Evolutionary conservation across 2,888 invertebrate genomes (phyloP).

Genomic region (Meta bourneti): DNA sequence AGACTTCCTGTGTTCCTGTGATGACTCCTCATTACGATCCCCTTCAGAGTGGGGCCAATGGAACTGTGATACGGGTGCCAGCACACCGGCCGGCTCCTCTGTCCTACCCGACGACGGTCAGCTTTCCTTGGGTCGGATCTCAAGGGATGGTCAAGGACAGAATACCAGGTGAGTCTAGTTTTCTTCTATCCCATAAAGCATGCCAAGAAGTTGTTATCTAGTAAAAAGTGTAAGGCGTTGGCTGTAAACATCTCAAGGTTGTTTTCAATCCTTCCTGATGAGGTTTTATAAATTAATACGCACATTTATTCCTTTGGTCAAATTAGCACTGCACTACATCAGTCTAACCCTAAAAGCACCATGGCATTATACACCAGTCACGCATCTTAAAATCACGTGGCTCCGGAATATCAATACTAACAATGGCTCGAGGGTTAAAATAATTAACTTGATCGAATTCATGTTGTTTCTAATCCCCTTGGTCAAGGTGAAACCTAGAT

Average conservation of each 20-base stretch:
- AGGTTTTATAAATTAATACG: no score
- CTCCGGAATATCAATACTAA: no score
- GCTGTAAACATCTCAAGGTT: neutral
- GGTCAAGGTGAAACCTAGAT: no score
- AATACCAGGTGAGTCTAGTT: slow-evolving; percentile 86
- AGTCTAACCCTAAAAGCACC: no score
- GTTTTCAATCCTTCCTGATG: neutral
- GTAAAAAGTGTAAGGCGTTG: neutral
- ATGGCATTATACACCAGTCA: no score
- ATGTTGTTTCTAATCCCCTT: no score
- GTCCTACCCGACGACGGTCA: slow-evolving; percentile 63
- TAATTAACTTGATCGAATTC: no score
- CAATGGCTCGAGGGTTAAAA: no score
- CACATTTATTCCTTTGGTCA: no score
- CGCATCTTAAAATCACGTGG: no score
- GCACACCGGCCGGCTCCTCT: slow-evolving; percentile 85
- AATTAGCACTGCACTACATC: no score
- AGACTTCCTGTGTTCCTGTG: slow-evolving; percentile 45
- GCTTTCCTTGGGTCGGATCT: slow-evolving; percentile 77
- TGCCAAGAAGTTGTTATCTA: neutral
- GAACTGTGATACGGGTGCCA: slow-evolving; percentile 81
- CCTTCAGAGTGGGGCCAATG: slow-evolving; percentile 71
- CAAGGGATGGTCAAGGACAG: slow-evolving; percentile 88
- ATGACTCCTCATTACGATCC: slow-evolving; percentile 71
- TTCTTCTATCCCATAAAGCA: neutral